Evolutionary conservation across 2,113 vertebrate genomes (phyloP).

Genomic region (Rhinogobius similis): DNA sequence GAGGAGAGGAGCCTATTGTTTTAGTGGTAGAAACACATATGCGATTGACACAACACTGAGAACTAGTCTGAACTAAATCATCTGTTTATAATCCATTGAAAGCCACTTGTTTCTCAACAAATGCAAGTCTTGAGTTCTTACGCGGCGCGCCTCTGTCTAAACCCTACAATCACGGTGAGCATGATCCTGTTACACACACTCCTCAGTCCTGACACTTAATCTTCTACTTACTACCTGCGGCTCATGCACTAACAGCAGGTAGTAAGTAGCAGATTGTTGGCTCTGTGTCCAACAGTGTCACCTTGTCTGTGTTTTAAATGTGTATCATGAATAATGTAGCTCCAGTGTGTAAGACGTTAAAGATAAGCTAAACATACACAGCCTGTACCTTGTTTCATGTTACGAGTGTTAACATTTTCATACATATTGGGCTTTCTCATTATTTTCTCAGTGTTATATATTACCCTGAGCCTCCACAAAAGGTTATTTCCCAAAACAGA

Average conservation of each 20-base stretch:
- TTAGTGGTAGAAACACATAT: too few species aligned
- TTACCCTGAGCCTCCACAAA: neutral
- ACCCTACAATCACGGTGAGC: neutral
- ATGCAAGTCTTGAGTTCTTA: neutral
- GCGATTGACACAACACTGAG: too few species aligned
- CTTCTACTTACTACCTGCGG: conserved; percentile 38
- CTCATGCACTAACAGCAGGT: conserved; percentile 30
- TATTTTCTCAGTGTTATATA: neutral
- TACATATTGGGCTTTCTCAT: neutral
- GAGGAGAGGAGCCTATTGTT: too few species aligned
- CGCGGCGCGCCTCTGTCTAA: neutral
- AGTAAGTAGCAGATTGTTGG: conserved; percentile 44
- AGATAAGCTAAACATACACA: neutral
- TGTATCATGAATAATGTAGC: neutral
- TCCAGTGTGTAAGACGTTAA: too few species aligned
- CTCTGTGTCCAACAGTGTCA: conserved; percentile 11
- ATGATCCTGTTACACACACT: conserved; percentile 2
- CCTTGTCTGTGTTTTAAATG: neutral
- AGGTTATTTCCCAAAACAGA: conserved; percentile 8
- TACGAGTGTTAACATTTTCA: neutral
- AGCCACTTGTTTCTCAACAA: neutral
- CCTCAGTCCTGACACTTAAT: conserved; percentile 12
- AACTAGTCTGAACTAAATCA: too few species aligned
- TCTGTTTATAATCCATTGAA: neutral
- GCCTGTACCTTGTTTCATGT: neutral